phyloP scores from a whole-genome alignment of 2,888 invertebrate species.

The Cataglyphis rosenhaueri region DNA sequence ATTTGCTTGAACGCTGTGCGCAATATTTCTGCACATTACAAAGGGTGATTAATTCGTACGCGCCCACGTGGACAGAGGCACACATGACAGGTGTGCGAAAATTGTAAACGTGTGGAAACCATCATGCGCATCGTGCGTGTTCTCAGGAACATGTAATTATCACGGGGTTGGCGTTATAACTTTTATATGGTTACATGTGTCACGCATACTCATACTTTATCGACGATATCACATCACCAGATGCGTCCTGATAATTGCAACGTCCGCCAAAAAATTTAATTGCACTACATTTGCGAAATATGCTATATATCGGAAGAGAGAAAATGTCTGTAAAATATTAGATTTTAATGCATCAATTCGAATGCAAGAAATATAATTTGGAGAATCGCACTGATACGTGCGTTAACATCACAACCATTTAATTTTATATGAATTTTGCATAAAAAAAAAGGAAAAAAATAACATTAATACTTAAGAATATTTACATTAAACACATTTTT shows the following conservation, averaged over 20 bases:
- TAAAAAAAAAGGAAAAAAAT: not conserved
- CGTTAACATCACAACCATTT: not conserved
- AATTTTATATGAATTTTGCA: not conserved
- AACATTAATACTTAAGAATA: not conserved
- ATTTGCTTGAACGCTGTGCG: not conserved
- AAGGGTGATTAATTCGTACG: constrained; percentile 44
- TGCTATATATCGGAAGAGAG: not conserved
- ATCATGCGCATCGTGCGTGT: constrained; percentile 25
- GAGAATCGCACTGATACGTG: not conserved
- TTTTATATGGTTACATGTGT: constrained; percentile 60
- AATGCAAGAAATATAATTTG: not conserved
- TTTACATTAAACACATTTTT: too few relatives aligned
- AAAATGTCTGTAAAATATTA: not conserved
- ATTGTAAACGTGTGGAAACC: constrained; percentile 46
- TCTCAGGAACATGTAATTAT: constrained; percentile 51
- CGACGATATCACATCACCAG: constrained; percentile 73
- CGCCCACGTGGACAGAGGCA: constrained; percentile 16
- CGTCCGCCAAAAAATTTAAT: constrained; percentile 65
- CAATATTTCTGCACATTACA: constrained; percentile 16
- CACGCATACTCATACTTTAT: constrained; percentile 52
- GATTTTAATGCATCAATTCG: not conserved
- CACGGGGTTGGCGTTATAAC: constrained; percentile 52
- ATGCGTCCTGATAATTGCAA: constrained; percentile 72
- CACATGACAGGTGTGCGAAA: constrained; percentile 59
- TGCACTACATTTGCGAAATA: constrained; percentile 52